phyloP scores from a whole-genome alignment of 2,888 invertebrate species.

The Cristatella mucedo region DNA sequence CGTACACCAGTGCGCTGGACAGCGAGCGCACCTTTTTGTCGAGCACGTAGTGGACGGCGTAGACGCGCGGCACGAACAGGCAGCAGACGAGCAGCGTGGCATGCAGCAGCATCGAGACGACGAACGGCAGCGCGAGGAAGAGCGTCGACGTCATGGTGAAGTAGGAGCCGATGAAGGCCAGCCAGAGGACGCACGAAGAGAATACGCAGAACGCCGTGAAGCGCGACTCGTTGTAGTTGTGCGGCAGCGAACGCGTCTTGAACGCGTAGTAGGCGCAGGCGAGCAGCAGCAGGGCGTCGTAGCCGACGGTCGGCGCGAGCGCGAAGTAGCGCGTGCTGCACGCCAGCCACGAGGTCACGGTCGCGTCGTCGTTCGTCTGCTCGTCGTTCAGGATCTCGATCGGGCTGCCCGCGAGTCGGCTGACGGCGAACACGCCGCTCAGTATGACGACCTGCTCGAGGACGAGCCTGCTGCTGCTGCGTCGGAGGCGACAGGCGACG shows the following conservation, averaged over 20 bases:
- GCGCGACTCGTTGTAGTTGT: slow-evolving; percentile 23
- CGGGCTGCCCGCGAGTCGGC: too few relatives aligned
- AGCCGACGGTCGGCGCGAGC: slow-evolving; percentile 18
- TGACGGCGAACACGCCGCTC: too few relatives aligned
- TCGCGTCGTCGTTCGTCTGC: too few relatives aligned
- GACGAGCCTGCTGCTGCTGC: too few relatives aligned
- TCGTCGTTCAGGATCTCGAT: too few relatives aligned
- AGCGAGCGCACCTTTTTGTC: slow-evolving; percentile 2
- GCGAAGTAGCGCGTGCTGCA: slow-evolving; percentile 17
- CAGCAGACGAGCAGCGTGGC: slow-evolving; percentile 16
- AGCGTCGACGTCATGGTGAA: slow-evolving; percentile 17
- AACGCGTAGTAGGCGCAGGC: slow-evolving; percentile 20
- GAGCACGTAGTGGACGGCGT: slow-evolving; percentile 15
- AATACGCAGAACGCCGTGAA: slow-evolving; percentile 24
- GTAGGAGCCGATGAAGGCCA: slow-evolving; percentile 23
- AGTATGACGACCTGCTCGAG: too few relatives aligned
- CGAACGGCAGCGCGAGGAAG: slow-evolving; percentile 14
- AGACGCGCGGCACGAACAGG: slow-evolving; percentile 18
- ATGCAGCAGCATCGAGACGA: slow-evolving; percentile 17
- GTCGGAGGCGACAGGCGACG: too few relatives aligned
- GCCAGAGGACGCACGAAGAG: slow-evolving; percentile 23
- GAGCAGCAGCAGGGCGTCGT: slow-evolving; percentile 19
- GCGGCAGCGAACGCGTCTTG: slow-evolving; percentile 18
- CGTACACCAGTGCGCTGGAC: slow-evolving; percentile 2
- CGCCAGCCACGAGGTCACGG: slow-evolving; percentile 13